Evolutionary conservation across 2,113 vertebrate genomes (phyloP), one percentile per base, ranked within the genome.

Genomic region (Odocoileus virginianus): DNA sequence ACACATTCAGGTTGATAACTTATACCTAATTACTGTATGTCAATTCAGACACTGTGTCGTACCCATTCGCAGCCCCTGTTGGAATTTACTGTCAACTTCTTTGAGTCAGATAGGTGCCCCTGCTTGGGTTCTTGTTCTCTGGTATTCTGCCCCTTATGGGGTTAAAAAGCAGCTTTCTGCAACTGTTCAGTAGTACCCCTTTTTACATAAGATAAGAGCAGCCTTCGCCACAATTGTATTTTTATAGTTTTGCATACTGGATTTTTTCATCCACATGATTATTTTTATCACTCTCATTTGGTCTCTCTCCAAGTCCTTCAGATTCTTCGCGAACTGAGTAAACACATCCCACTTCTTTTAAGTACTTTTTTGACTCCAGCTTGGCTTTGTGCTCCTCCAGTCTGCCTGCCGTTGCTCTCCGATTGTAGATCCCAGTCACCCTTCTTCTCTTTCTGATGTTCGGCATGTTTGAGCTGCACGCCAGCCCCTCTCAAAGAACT

Each of bases 231-330:
- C 76, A 0, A 8, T 27, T 52, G 27, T 33, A 21, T 78, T 91
- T 83, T 83, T 94, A 55, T 54, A 54, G 60, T 58, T 94, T 71
- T 45, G 25, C 60, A 30, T 55, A 27, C 36, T 58, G 17, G 33
- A 27, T 25, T 79, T 55, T 67, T 54, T 97, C 33, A 43, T 85
- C 60, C 40, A 10, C 58, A 8, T 27, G 36, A 52, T 94, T 79
- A 89, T 95, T 92, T 95, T 88, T 50, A 67, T 93, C 78, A 43
- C n/a, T 54, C 5, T 76, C 10, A 4, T 58, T 96, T 97, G 67
- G 21, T 40, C 13, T 87, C 7, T 40, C 8, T 52, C 91, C 60
- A 74, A 67, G 60, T 71, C 61, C 74, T 96, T 47, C 27, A 30
- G 43, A 58, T 91, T 87, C 33, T 54, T 67, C 33, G 71, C 13